Percentiles rank a stretch among this genome's conserved stretches.
Conservation (phyloP, 2,888 invertebrate species). For the Dynastes grantii region DNA sequence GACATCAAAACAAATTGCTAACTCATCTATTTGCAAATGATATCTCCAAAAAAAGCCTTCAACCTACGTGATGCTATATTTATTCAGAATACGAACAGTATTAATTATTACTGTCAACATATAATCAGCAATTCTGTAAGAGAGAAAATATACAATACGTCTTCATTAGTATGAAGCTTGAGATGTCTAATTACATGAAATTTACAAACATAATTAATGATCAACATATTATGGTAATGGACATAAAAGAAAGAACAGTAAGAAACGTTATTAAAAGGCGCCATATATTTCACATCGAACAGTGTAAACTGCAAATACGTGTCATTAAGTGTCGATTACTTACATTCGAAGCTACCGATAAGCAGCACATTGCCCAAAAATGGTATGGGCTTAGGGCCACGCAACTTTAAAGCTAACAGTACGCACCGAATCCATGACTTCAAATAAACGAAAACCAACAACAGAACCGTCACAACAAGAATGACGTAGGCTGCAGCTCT, state of each 20-base stretch:
- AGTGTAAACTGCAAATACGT: neutral
- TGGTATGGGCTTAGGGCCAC: constrained; percentile 48
- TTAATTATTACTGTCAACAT: neutral
- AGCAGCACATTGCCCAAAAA: constrained; percentile 48
- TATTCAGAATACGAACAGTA: no score
- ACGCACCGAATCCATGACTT: constrained; percentile 49
- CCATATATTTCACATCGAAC: constrained; percentile 12
- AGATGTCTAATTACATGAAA: no score
- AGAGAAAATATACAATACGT: neutral
- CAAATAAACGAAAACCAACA: constrained; percentile 41
- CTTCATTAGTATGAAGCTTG: no score
- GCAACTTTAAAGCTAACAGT: constrained; percentile 43
- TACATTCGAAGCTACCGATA: constrained; percentile 43
- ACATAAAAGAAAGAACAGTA: constrained; percentile 4
- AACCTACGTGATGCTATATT: no score
- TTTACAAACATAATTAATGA: no score
- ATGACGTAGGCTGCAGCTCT: constrained; percentile 25
- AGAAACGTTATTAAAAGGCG: neutral
- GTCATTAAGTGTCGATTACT: constrained; percentile 28
- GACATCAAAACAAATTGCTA: no score
- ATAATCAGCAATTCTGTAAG: neutral
- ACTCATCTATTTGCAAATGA: no score
- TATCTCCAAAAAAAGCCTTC: no score
- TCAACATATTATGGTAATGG: neutral
- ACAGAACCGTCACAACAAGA: constrained; percentile 17